A percentile compares a stretch with the other conserved stretches of the same genome.
phyloP scores from a whole-genome alignment of 2,113 vertebrate species.

The Ellobius talpinus region DNA sequence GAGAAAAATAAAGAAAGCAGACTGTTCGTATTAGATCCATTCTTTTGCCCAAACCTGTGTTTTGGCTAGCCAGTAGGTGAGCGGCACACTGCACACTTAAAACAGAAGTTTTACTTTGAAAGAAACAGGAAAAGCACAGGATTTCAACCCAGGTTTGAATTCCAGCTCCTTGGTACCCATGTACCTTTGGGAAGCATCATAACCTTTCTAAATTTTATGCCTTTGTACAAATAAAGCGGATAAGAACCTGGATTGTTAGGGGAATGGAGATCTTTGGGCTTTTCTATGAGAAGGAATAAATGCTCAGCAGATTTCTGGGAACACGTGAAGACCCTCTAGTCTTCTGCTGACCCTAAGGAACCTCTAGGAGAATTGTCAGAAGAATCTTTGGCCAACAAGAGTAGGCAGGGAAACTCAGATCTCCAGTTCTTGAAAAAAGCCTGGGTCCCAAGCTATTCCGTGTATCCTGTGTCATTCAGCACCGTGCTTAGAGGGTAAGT shows the following conservation, averaged over 20 bases:
- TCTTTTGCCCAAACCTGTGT: not conserved
- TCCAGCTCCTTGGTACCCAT: not conserved
- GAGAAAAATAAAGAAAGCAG: not conserved
- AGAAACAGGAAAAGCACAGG: not conserved
- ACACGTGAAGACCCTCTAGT: not conserved
- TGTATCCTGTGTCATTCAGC: not conserved
- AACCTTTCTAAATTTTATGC: not conserved
- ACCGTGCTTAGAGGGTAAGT: not conserved
- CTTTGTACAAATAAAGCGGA: not conserved
- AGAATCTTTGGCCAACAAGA: not conserved
- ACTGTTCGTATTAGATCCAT: not conserved
- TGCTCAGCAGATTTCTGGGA: not conserved
- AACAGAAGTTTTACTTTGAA: slow-evolving; percentile 27
- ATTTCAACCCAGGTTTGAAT: slow-evolving; percentile 1
- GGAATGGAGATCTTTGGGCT: not conserved
- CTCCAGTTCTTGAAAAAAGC: not conserved
- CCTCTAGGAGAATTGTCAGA: not conserved
- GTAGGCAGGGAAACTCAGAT: not conserved
- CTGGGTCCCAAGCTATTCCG: rapidly evolving
- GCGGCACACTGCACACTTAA: not conserved
- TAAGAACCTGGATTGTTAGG: not conserved
- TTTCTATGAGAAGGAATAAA: not conserved
- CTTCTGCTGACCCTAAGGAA: not conserved
- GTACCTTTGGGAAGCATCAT: not conserved
- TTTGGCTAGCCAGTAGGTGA: not conserved